Conservation (phyloP, 2,888 invertebrate species). For the Erebia ligea region DNA sequence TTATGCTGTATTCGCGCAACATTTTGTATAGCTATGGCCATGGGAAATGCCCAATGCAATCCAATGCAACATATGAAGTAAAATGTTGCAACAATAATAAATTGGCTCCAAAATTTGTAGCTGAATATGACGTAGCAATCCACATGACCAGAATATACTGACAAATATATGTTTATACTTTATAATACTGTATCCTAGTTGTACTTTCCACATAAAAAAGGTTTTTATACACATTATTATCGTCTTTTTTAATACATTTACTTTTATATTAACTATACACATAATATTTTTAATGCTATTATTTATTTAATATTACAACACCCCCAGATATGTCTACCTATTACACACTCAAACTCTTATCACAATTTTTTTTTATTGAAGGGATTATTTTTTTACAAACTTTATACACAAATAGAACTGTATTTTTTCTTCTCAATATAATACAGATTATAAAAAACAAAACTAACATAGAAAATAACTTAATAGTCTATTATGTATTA, state of each 20-base stretch:
- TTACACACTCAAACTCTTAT: slow-evolving; percentile 46
- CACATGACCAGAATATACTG: slow-evolving; percentile 39
- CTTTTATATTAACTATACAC: not conserved
- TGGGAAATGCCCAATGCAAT: not conserved
- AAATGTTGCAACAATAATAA: not conserved
- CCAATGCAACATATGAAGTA: not conserved
- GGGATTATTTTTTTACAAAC: slow-evolving; percentile 19
- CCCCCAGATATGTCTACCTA: slow-evolving; percentile 34
- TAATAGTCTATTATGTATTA: slow-evolving; percentile 9
- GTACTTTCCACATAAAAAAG: slow-evolving; percentile 48
- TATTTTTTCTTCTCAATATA: slow-evolving; percentile 9
- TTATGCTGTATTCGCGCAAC: not conserved
- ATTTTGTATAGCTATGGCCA: not conserved
- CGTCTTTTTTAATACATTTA: slow-evolving; percentile 2
- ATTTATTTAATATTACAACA: slow-evolving; percentile 24
- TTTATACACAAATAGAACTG: slow-evolving; percentile 31
- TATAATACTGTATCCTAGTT: slow-evolving; percentile 40
- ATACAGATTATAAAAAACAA: slow-evolving; percentile 1
- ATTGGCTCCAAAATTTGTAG: slow-evolving; percentile 1
- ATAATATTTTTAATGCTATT: not conserved
- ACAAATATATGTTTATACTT: slow-evolving; percentile 22
- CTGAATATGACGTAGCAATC: slow-evolving; percentile 8
- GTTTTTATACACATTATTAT: slow-evolving; percentile 34
- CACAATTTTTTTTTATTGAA: slow-evolving; percentile 44
- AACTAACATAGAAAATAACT: slow-evolving; percentile 19